Evolutionary conservation across 2,113 vertebrate genomes (phyloP).

Genomic region (Amphiprion ocellaris): DNA sequence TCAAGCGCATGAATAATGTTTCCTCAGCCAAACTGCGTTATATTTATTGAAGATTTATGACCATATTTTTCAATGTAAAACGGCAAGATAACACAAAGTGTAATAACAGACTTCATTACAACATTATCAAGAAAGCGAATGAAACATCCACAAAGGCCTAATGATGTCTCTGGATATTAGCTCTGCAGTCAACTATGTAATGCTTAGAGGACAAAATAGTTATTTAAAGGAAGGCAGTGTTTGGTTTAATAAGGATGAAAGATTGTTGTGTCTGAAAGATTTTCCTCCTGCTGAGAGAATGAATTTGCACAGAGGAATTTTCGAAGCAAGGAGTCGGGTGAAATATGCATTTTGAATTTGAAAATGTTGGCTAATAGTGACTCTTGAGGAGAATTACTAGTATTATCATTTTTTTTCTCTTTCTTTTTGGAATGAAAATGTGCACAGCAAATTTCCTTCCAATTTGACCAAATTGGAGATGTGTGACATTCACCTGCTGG

Average conservation of each 20-base stretch:
- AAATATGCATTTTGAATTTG: not conserved
- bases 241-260: constrained; percentile 13
- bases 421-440: too few relatives aligned
- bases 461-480: too few relatives aligned
- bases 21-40: not conserved
- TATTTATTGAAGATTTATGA: not conserved
- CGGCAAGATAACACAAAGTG: not conserved
- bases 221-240: not conserved
- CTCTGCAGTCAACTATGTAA: not conserved
- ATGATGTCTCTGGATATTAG: constrained; percentile 19
- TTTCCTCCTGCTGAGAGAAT: not conserved
- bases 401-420: too few relatives aligned
- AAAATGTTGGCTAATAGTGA: constrained; percentile 7
- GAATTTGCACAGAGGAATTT: not conserved
- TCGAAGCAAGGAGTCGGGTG: not conserved
- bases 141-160: not conserved
- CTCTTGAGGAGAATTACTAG: too few relatives aligned
- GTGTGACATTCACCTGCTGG: too few relatives aligned
- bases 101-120: not conserved
- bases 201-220: too few relatives aligned
- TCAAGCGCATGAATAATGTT: not conserved
- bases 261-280: not conserved
- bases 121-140: not conserved
- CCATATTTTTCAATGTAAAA: not conserved
- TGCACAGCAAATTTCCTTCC: too few relatives aligned